Base-by-base conservation (phyloP, 2,113 vertebrate genomes). In the Crotalus helleri region DNA sequence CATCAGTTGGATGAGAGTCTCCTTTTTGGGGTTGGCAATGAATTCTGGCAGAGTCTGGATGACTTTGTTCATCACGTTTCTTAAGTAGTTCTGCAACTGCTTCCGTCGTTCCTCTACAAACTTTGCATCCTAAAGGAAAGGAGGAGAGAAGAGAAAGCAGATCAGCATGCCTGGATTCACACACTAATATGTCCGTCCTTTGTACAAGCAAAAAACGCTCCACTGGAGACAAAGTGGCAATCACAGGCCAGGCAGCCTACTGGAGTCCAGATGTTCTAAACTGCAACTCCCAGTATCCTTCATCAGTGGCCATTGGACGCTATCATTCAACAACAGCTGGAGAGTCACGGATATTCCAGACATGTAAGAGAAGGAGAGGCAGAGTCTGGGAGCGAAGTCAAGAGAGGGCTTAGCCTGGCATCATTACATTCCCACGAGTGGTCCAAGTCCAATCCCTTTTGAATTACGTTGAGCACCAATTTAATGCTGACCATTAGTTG, bases 91-190 rank as follows among this genome's bases (percentile, higher is more conserved):
- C 97, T 99, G 99, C 85, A 99, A 98, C 96, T 99, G 99, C 94
- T 99, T 99, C 94, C 99, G 97, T 13, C 99, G 97, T 95, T 99
- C 99, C 96, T 99, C 99, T 86, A 99, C 99, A 95, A 99, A 99
- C 97, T 99, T 99, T 96, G 99, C 99, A 93, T 99, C 99, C 99
- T 99, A 94, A 87, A 55, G 95, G 39, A 93, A 90, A 55, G 86
- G 53, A 21, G 11, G 46, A 51, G 46, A 55, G 26, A 9, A 9
- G 94, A 92, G 92, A 87, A 15, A 46, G 93, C n/a, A 93, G 92
- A 92, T 87, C 1, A 8, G 0, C 29, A 58, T 5, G 3, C 10
- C 15, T 39, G 64, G 15, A 53, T 59, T 59, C 91, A 74, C 46
- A 91, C 39, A 24, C 0, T 0, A 59, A 91, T 81, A 19, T 1